Evolutionary conservation across 2,888 invertebrate species (phyloP).

Genomic region (Chrysolina oricalcia): DNA sequence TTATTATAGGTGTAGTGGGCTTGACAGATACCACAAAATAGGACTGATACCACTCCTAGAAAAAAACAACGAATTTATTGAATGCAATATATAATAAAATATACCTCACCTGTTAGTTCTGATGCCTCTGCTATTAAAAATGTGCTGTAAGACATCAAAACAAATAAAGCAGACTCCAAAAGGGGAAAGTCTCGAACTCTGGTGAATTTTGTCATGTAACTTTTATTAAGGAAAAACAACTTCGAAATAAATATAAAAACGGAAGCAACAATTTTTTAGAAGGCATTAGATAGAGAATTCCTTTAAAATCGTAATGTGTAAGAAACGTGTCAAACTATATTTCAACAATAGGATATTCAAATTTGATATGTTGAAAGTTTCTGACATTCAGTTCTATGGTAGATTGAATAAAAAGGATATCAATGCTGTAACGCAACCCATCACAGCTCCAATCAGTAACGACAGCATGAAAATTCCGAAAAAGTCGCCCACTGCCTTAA

Average conservation of each 20-base stretch:
- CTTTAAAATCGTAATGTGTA: too few relatives aligned
- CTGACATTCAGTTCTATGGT: too few relatives aligned
- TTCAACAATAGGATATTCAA: too few relatives aligned
- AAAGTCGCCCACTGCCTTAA: constrained; percentile 90
- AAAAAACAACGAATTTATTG: constrained; percentile 34
- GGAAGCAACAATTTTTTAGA: constrained; percentile 7
- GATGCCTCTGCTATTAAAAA: constrained; percentile 97
- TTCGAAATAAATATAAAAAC: constrained; percentile 21
- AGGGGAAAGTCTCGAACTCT: constrained; percentile 95
- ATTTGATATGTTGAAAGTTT: too few relatives aligned
- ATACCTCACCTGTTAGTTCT: constrained; percentile 88
- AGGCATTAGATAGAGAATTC: too few relatives aligned
- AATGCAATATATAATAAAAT: background rate
- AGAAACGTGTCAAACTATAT: too few relatives aligned
- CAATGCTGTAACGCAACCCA: constrained; percentile 95
- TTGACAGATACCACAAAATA: constrained; percentile 99
- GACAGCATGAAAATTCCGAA: constrained; percentile 94
- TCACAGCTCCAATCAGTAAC: constrained; percentile 90
- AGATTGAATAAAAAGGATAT: constrained; percentile 31
- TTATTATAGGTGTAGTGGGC: constrained; percentile 99
- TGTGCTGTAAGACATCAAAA: constrained; percentile 97
- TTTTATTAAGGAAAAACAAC: constrained; percentile 49
- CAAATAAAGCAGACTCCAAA: constrained; percentile 96
- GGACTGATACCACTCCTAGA: constrained; percentile 93
- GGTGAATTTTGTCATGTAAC: constrained; percentile 89